Evolutionary conservation across 2,113 vertebrate genomes (phyloP).

Genomic region (Microtus pennsylvanicus): DNA sequence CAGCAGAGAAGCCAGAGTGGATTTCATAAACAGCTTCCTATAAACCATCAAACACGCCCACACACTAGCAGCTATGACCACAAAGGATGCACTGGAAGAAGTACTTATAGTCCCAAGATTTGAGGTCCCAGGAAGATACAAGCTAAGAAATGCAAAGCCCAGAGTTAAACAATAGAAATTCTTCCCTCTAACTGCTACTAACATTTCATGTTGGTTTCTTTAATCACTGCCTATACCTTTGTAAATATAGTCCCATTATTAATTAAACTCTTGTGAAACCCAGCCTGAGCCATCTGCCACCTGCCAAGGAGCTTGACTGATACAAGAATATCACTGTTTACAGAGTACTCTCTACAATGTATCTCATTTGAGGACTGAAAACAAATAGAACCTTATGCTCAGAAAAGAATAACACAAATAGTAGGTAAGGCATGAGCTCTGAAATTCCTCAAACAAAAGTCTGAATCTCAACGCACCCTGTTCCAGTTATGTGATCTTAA

Average conservation of each 20-base stretch:
- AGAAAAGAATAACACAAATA: conserved; percentile 52
- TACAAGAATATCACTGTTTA: conserved; percentile 60
- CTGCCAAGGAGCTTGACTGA: not conserved
- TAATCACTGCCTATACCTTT: conserved; percentile 38
- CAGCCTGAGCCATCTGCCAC: conserved; percentile 17
- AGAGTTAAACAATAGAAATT: not conserved
- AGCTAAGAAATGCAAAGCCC: not conserved
- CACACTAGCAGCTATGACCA: not conserved
- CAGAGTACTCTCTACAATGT: conserved; percentile 33
- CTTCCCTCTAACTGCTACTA: not conserved
- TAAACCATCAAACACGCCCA: conserved; percentile 15
- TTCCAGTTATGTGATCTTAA: conserved; percentile 22
- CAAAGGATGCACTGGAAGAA: not conserved
- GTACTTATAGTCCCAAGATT: conserved; percentile 14
- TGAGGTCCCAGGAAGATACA: not conserved
- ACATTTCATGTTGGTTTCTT: not conserved
- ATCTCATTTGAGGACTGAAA: conserved; percentile 56
- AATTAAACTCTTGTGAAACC: conserved; percentile 60
- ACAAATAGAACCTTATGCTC: conserved; percentile 39
- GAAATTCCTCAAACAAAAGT: conserved; percentile 33
- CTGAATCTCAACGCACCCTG: conserved; percentile 34
- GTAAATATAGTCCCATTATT: conserved; percentile 37
- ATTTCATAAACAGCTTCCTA: conserved; percentile 1
- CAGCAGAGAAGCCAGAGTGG: not conserved
- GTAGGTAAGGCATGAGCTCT: conserved; percentile 29